Base-by-base conservation (phyloP, 30 jellyfish, hydroid and myxozoan genomes). In the Hydractinia echinata region DNA sequence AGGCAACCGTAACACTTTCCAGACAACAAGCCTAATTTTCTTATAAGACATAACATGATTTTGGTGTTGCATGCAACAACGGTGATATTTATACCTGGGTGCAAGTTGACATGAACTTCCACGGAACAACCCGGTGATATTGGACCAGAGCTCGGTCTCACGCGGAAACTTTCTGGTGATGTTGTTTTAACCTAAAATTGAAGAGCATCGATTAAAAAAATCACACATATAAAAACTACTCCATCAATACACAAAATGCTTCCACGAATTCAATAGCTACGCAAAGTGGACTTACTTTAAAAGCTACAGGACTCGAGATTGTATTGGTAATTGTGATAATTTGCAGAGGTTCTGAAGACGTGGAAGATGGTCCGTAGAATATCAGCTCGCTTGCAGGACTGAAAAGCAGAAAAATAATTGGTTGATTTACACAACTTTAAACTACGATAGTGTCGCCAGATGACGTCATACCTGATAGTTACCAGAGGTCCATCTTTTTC, bases 141-240 rank as follows among this genome's bases (percentile, higher is more conserved):
- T 18, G 95, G 95, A 66, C 99, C 99, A 39, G 96, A 94, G 76
- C 99, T 94, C 51, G 99, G 99, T 4, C 96, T 87, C 14, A 94
- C 99, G 58, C 99, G 86, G 88, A 81, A 94, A 69, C 87, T 94
- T 72, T 94, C 99, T 13, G 99, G 99, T 7, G 99, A 86, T 30
- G 99, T 94, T 55, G 99, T 94, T 83, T 93, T 93, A 52, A 93
- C 95, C 99, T 93, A 51, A 8, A 61, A 21, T 68, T 19, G 15
- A 52, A 74, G 3, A 55, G 48, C 4, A 6, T 8, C 21, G 48
- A 13, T 66, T 66, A 60, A 18, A 72, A 48, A 7, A 51, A 18
- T 72, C 74, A 7, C 3, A 6, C 74, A 13, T 62, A 62, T 21
- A 10, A 54, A 39, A 71, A 18, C 16, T n/a, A 18, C 11, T 55